Percentiles rank a stretch among this genome's conserved stretches.
Conservation (phyloP, 2,797 vertebrate genomes). For the Aselliscus stoliczkanus region DNA sequence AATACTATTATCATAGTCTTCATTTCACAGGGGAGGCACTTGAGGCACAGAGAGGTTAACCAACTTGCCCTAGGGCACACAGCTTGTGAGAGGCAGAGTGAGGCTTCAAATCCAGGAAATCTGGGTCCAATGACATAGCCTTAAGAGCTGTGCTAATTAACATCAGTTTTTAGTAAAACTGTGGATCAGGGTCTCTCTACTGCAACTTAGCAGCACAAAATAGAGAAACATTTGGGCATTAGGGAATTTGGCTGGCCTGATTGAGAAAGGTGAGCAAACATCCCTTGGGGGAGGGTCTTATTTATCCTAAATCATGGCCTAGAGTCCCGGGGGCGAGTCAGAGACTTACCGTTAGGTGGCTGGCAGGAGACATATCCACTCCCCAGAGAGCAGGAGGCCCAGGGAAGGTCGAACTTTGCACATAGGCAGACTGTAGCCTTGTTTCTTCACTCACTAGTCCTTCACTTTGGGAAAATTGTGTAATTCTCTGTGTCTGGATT, state of each 20-base stretch:
- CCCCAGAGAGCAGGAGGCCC: not conserved
- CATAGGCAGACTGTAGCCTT: not conserved
- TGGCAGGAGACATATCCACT: no score
- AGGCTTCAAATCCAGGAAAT: not conserved
- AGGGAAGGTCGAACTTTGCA: not conserved
- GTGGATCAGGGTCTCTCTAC: not conserved
- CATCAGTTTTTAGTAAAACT: not conserved
- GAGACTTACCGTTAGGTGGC: not conserved
- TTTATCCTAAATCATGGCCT: not conserved
- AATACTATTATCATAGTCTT: accelerated
- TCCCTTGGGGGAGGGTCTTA: not conserved
- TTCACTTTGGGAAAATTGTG: not conserved
- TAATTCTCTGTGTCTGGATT: not conserved
- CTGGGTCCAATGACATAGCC: not conserved
- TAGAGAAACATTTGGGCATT: not conserved
- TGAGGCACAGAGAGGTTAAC: not conserved
- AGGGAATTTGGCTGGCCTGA: not conserved
- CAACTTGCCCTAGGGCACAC: not conserved
- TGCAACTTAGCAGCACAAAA: not conserved
- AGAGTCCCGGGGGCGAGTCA: not conserved
- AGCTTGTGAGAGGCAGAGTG: not conserved
- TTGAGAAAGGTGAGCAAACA: not conserved
- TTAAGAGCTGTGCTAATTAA: not conserved
- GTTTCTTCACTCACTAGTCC: not conserved
- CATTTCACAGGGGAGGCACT: not conserved